Evolutionary conservation across 2,888 invertebrate species (phyloP), one percentile per base, ranked within the genome.

Genomic region (Diloba caeruleocephala): DNA sequence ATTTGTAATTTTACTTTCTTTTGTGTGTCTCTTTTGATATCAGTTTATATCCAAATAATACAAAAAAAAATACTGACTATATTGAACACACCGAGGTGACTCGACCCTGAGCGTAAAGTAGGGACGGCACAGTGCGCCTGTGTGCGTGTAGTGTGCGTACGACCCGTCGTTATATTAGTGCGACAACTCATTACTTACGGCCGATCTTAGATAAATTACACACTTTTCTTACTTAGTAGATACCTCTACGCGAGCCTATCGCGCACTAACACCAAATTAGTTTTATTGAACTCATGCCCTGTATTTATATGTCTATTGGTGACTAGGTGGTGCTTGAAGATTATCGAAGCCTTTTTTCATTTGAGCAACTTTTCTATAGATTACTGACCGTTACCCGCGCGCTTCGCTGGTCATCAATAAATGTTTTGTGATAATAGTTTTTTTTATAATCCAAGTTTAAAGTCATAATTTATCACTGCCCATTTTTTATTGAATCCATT

Each of bases 161-260:
- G 64, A 39, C 49, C 25, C 58, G 59, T 68, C 72, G 64, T 69
- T 63, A 71, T 81, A 71, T 78, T 75, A 74, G 81, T 77, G 79
- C 75, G 82, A 83, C 82, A 82, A 84, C 84, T 87, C 85, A 86
- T 87, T 87, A 87, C 87, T 87, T 86, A 86, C 82, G 79, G 70
- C 78, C 76, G 86, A 86, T 87, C 85, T 85, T 80, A 84, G 86
- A 87, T 87, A 87, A 84, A 84, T 81, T 82, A 84, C 79, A 74
- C 76, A 74, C 74, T 75, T 76, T 76, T 81, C 71, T 76, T 66
- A 56, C 63, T 70, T 68, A 66, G 62, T 56, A 57, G 75, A 64
- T 68, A 74, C 55, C 58, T 21, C 21, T 7, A 21, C 21, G 31
- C 51, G 34, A 50, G 60, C 58, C 61, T 64, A 62, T 62, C 71